A percentile compares a stretch with the other conserved stretches of the same genome.
These are phyloP conservation scores for Hetaerina titia DNA, from an alignment of 2,888 invertebrate genomes.

Conservation along the genomic window DNA sequence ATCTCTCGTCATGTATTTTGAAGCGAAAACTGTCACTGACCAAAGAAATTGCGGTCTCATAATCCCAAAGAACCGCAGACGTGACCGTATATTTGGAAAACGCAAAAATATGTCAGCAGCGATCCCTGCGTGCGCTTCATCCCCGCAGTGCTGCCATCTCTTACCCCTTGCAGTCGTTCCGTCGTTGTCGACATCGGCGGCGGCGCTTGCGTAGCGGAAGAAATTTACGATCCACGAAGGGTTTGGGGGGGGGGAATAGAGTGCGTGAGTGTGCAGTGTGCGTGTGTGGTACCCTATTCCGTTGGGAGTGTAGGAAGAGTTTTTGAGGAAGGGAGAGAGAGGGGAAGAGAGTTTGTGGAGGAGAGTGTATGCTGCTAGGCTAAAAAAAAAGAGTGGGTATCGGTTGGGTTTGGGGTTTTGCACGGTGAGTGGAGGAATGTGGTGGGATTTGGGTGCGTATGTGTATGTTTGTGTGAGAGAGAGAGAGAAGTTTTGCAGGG, in stretches of 20 bases:
- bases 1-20: too few species aligned
- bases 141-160: constrained; percentile 49
- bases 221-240: constrained; percentile 54
- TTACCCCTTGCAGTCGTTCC: constrained; percentile 5
- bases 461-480: background rate
- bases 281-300: background rate
- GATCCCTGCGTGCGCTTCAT: background rate
- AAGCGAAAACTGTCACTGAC: too few species aligned
- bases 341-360: background rate
- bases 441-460: background rate
- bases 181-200: constrained; percentile 28
- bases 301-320: background rate
- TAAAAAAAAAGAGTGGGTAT: background rate
- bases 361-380: background rate
- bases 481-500: background rate
- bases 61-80: too few species aligned
- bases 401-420: background rate
- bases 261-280: background rate
- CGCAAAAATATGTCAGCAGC: background rate
- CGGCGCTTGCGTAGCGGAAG: constrained; percentile 50
- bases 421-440: background rate
- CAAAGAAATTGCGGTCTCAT: too few species aligned
- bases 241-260: background rate
- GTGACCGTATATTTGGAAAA: background rate
- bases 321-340: background rate